These are phyloP conservation scores for Rhinella marina DNA, from an alignment of 2,797 vertebrate genomes.

Conservation along the genomic window DNA sequence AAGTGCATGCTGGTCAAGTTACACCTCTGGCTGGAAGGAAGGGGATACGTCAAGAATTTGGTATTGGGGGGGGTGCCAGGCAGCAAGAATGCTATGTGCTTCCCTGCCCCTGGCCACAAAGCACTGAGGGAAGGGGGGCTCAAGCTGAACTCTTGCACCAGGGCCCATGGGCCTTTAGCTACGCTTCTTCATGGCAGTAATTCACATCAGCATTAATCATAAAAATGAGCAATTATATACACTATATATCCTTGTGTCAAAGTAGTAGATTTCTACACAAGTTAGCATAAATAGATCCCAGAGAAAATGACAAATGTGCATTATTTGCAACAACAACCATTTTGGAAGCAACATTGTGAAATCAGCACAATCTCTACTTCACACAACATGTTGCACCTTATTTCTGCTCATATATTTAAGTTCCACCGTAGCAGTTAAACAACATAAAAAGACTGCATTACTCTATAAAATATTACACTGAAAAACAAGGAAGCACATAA, in stretches of 20 bases:
- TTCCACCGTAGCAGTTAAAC: neutral
- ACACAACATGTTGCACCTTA: neutral
- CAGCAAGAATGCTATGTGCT: too few relatives aligned
- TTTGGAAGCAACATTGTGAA: neutral
- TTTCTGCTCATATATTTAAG: neutral
- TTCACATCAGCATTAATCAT: too few relatives aligned
- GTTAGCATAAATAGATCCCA: neutral
- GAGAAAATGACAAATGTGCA: neutral
- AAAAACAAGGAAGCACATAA: slow-evolving; percentile 16
- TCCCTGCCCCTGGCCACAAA: too few relatives aligned
- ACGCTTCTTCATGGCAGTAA: too few relatives aligned
- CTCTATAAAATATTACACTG: slow-evolving; percentile 8
- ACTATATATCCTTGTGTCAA: neutral
- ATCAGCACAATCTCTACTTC: neutral
- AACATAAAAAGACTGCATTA: slow-evolving; percentile 3
- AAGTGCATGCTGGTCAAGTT: too few relatives aligned
- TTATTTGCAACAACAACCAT: neutral
- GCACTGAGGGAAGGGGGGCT: too few relatives aligned
- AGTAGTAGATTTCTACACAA: neutral
- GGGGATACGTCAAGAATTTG: too few relatives aligned
- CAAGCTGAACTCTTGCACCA: too few relatives aligned
- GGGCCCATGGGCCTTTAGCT: too few relatives aligned
- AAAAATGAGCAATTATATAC: too few relatives aligned
- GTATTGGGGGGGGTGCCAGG: too few relatives aligned
- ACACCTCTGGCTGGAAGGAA: too few relatives aligned